Evolutionary conservation across 2,888 invertebrate species (phyloP), one percentile per base, ranked within the genome.

Genomic region (Heliconius aoede): DNA sequence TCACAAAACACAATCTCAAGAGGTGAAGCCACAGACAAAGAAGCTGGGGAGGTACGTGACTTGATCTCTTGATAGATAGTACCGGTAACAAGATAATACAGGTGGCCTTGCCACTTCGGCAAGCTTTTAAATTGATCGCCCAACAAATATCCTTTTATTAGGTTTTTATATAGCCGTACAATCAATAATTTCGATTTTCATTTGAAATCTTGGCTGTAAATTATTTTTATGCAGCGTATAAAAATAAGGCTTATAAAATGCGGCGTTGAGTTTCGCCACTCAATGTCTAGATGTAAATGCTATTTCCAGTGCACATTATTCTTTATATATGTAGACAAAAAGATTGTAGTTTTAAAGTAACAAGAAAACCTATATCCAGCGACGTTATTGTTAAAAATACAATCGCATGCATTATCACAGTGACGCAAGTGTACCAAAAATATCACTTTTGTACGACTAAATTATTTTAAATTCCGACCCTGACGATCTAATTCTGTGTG

Each of bases 381-480:
- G 32, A 62, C 51, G 55, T 18, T 51, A 32, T 55, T 61, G 69
- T 64, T 73, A 58, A 74, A 71, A 75, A 71, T 64, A 75, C 55
- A 71, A 55, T 55, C 36, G 4, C 32, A 51, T 18, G 9, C 40
- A 61, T 36, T 55, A 51, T 60, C 69, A 58, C 32, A 55, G 9
- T 72, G 71, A 71, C 51, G 76, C 58, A 72, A 32, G 64, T 65
- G 55, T n/a, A 64, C 51, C 55, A 15, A 76, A 76, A 76, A 76
- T 76, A 76, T 72, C 58, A 40, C 26, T 55, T 26, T 72, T 61
- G 26, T 40, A 72, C 72, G 60, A 72, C 72, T 11, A 72, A 26
- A 60, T 61, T 72, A 26, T 60, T 61, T 40, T 72, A 60, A 72
- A 72, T 60, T n/a, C 36, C 36, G 24, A 28, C 60, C 61, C 36